phyloP scores from a whole-genome alignment of 64 coral and sea anemone species.

The Stichodactyla mertensii region DNA sequence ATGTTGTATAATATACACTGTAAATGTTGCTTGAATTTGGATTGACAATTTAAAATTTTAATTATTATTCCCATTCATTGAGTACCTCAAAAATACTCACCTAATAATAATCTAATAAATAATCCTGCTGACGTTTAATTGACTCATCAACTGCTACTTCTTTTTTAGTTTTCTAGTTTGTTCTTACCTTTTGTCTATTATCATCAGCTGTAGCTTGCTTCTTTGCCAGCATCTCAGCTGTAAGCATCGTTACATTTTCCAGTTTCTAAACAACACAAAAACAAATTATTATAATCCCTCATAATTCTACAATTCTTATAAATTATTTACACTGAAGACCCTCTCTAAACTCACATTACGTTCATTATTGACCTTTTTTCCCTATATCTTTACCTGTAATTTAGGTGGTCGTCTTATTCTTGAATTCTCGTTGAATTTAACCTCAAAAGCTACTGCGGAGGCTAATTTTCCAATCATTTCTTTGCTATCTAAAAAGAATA shows the following conservation, averaged over 20 bases:
- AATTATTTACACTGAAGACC: background rate
- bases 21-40: too few relatives aligned
- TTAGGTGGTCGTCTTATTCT: background rate
- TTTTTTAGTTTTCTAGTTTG: background rate
- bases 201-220: slow-evolving; percentile 82
- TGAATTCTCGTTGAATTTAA: background rate
- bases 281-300: background rate
- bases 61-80: too few relatives aligned
- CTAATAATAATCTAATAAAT: too few relatives aligned
- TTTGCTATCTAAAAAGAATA: background rate
- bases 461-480: background rate
- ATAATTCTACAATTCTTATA: background rate
- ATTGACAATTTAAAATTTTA: too few relatives aligned
- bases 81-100: too few relatives aligned
- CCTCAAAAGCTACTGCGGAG: background rate
- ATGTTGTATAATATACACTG: too few relatives aligned
- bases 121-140: too few relatives aligned
- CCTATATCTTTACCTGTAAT: background rate
- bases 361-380: background rate
- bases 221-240: slow-evolving; percentile 71
- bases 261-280: slow-evolving; percentile 44
- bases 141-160: too few relatives aligned
- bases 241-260: slow-evolving; percentile 67
- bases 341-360: background rate
- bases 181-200: slow-evolving; percentile 73